Percentiles rank a stretch among this genome's conserved stretches.
Conservation (phyloP, 1,140 invertebrate genomes). For the Sinella curviseta region DNA sequence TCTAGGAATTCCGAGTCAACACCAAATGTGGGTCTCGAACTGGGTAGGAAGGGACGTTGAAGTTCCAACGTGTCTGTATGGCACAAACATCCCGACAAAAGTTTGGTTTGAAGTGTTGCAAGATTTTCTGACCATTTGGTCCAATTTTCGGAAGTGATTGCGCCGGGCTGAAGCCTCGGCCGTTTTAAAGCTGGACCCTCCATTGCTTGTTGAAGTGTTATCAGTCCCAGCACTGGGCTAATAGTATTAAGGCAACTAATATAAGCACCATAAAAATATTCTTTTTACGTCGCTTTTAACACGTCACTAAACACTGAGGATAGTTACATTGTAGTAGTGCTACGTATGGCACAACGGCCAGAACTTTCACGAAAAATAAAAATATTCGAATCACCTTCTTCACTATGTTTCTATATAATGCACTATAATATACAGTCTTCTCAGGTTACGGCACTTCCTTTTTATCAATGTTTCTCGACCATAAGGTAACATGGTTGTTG, state of each 20-base stretch:
- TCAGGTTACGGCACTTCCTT: background rate
- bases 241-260: background rate
- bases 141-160: constrained; percentile 31
- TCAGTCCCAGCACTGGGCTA: background rate
- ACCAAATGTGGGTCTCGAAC: background rate
- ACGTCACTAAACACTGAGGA: background rate
- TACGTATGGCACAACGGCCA: background rate
- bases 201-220: constrained; percentile 2
- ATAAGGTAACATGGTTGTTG: constrained; percentile 45
- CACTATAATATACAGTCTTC: background rate
- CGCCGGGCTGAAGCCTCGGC: constrained; percentile 36
- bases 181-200: constrained; percentile 48
- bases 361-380: no score
- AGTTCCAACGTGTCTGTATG: constrained; percentile 41
- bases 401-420: background rate
- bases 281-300: background rate
- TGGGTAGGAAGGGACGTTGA: constrained; percentile 40
- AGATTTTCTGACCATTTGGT: constrained; percentile 40
- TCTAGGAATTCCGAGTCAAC: constrained; percentile 27
- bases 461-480: constrained; percentile 30
- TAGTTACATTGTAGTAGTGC: constrained; percentile 11
- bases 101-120: constrained; percentile 39
- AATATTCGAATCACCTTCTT: no score
- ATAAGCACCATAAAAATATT: background rate
- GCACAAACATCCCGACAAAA: constrained; percentile 44